Conservation (phyloP, 2,888 invertebrate genomes). For the Sinodicranocentrus sp. region DNA sequence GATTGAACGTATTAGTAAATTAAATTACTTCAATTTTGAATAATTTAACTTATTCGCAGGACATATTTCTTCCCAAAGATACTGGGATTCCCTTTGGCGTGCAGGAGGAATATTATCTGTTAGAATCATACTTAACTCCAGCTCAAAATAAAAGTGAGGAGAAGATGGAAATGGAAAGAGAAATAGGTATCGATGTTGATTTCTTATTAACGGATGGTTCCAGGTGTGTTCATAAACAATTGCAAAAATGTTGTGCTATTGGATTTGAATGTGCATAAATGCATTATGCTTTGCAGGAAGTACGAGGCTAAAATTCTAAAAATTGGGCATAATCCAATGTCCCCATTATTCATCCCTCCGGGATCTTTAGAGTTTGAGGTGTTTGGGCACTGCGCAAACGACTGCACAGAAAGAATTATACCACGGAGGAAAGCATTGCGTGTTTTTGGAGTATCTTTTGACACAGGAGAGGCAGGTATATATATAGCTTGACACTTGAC, state of each 20-base stretch:
- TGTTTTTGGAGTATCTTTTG: constrained; percentile 61
- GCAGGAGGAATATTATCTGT: constrained; percentile 44
- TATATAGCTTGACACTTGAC: neutral
- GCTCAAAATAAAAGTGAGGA: constrained; percentile 27
- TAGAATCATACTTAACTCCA: constrained; percentile 46
- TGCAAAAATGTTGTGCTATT: neutral
- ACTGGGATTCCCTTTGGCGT: constrained; percentile 50
- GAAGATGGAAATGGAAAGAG: neutral
- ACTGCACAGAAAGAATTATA: constrained; percentile 48
- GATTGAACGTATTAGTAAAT: too few relatives aligned
- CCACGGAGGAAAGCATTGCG: constrained; percentile 31
- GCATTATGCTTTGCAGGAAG: constrained; percentile 29
- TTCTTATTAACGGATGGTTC: constrained; percentile 48
- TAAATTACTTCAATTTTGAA: too few relatives aligned
- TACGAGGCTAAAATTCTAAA: constrained; percentile 53
- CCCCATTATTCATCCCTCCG: constrained; percentile 31
- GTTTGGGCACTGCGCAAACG: constrained; percentile 55
- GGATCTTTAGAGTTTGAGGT: constrained; percentile 41
- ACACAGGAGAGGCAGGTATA: constrained; percentile 45
- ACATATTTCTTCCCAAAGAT: constrained; percentile 51
- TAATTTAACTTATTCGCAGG: too few relatives aligned
- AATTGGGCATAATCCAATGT: constrained; percentile 45
- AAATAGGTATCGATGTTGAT: constrained; percentile 44
- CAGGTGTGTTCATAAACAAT: constrained; percentile 28
- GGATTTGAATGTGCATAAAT: neutral